These are phyloP conservation scores for Platyrinchus mystaceus DNA, from an alignment of 2,797 vertebrate genomes.

Conservation along the genomic window DNA sequence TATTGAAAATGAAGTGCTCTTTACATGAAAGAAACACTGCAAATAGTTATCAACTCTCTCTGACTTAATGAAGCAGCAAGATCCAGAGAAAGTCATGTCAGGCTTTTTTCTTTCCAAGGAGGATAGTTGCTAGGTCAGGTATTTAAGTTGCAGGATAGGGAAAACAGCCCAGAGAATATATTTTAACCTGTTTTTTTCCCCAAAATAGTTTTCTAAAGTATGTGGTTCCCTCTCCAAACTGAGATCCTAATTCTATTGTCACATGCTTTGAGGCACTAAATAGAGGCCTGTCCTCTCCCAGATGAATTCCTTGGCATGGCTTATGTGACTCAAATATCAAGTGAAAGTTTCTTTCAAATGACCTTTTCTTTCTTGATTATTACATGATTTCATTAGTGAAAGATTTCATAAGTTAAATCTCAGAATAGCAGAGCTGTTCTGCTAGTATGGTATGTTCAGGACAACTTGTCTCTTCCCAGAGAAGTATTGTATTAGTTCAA, in stretches of 20 bases:
- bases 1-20: background rate
- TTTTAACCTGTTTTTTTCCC: background rate
- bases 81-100: background rate
- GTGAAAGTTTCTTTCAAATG: background rate
- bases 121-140: background rate
- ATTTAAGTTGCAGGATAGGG: background rate
- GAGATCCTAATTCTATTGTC: background rate
- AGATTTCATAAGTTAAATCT: background rate
- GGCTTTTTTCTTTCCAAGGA: background rate
- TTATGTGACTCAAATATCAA: background rate
- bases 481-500: background rate
- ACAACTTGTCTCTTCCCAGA: background rate
- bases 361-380: background rate
- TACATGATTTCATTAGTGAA: constrained; percentile 4
- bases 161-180: background rate
- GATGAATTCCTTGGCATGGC: background rate
- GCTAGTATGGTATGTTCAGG: background rate
- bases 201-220: background rate
- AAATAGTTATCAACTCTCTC: background rate
- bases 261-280: background rate
- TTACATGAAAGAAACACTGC: background rate
- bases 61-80: background rate
- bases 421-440: background rate
- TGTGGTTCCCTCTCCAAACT: background rate
- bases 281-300: background rate